Evolutionary conservation across 2,113 vertebrate genomes (phyloP).

Genomic region (Siniperca knerii): DNA sequence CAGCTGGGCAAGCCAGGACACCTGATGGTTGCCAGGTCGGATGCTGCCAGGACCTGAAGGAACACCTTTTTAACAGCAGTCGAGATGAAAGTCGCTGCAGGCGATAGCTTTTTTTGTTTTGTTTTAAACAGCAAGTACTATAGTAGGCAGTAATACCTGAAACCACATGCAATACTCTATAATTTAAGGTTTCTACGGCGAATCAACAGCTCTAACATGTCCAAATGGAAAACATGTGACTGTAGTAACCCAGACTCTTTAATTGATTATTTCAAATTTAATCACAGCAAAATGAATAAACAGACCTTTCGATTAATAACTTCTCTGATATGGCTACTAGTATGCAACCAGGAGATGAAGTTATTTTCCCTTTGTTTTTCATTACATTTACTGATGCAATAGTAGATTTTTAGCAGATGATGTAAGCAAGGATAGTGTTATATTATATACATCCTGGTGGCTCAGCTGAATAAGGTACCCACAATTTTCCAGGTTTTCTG

Average conservation of each 20-base stretch:
- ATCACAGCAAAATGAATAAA: not conserved
- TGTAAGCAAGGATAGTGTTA: not conserved
- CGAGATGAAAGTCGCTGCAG: conserved; percentile 31
- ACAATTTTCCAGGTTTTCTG: not conserved
- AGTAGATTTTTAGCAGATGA: not conserved
- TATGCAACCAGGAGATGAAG: not conserved
- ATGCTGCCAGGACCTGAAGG: conserved; percentile 54
- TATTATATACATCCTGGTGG: not conserved
- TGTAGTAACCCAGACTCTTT: not conserved
- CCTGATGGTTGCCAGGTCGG: conserved; percentile 66
- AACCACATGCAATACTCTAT: not conserved
- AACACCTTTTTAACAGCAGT: conserved; percentile 56
- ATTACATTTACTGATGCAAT: not conserved
- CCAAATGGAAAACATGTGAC: conserved; percentile 2
- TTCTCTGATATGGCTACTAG: not conserved
- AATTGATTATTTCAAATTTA: not conserved
- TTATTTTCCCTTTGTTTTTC: not conserved
- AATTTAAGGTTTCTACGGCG: not conserved
- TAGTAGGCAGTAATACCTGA: conserved; percentile 7
- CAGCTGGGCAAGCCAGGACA: conserved; percentile 62
- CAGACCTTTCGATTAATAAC: not conserved
- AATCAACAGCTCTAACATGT: not conserved
- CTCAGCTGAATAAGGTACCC: not conserved
- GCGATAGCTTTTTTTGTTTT: conserved; percentile 10
- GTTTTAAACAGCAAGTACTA: conserved; percentile 11